Conservation (phyloP, 2,888 invertebrate species). For the Diarsia rubi region DNA sequence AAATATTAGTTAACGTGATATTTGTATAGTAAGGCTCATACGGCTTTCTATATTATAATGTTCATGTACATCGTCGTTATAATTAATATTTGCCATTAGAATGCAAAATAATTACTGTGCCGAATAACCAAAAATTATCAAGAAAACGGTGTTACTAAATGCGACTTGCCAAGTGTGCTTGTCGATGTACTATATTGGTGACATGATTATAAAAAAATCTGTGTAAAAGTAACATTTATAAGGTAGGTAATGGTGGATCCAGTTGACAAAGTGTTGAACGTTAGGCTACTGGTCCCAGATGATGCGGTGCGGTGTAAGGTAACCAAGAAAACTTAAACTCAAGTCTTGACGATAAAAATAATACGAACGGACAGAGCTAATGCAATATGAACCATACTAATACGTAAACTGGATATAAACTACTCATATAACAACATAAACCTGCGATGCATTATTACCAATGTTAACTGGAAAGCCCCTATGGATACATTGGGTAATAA, state of each 20-base stretch:
- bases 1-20: conserved; percentile 24
- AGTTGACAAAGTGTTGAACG: conserved; percentile 38
- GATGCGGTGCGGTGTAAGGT: conserved; percentile 5
- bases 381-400: too few species aligned
- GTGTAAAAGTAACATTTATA: conserved; percentile 33
- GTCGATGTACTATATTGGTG: conserved; percentile 43
- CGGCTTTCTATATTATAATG: conserved; percentile 39
- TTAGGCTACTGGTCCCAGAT: conserved; percentile 17
- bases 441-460: too few species aligned
- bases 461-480: too few species aligned
- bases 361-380: too few species aligned
- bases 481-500: too few species aligned
- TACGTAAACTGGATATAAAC: too few species aligned
- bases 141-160: conserved; percentile 48
- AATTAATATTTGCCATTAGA: conserved; percentile 44
- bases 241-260: conserved; percentile 45
- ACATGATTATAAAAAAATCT: conserved; percentile 46
- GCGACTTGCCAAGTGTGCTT: conserved; percentile 39
- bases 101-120: conserved; percentile 49
- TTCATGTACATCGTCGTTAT: conserved; percentile 28
- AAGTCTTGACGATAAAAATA: too few species aligned
- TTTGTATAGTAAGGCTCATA: conserved; percentile 20
- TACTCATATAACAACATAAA: too few species aligned
- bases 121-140: conserved; percentile 56
- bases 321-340: too few species aligned